Base-by-base conservation (phyloP, 2,888 invertebrate genomes). In the Hypomecis punctinalis region DNA sequence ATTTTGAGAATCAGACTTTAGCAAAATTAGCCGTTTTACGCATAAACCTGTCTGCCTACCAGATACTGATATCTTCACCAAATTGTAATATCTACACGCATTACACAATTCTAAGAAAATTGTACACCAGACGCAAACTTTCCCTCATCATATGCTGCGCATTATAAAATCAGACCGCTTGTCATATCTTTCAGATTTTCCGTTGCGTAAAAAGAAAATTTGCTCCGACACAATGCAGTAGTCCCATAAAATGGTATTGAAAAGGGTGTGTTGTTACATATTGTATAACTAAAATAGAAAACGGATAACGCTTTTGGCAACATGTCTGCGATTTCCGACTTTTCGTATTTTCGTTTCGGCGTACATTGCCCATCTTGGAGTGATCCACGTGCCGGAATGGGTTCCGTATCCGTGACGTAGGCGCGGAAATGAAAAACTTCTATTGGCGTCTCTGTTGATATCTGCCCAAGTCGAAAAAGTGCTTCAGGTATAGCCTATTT, bases 361-460 rank as follows among this genome's bases (percentile, higher is more conserved):
- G 72, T 76, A 79, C 76, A 78, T 80, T 78, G 76, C 77, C 78
- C 79, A 73, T 79, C 78, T 82, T 79, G 70, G 76, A 75, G 75
- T 80, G 81, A 82, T 84, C 82, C 83, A 80, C 77, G 82, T 83
- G 76, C 76, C 81, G 82, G 82, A 87, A 86, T 83, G 80, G 80
- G 80, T 84, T 84, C 79, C 82, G 83, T 82, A 80, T 77, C 76
- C 76, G 76, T 85, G 86, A 87, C 80, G 83, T 82, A 82, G 83
- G 80, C 82, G 75, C 85, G 87, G 87, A 89, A 90, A 89, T 88
- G 84, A 87, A 87, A 87, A 83, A 80, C 82, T 84, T 80, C 77
- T 81, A 83, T 82, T 82, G 83, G 77, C 78, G 78, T 82, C 80
- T 82, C 80, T 77, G 80, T 75, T 79, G 80, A 80, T 81, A 80